Evolutionary conservation across 2,113 vertebrate genomes (phyloP), one percentile per base, ranked within the genome.

Genomic region (Opisthocomus hoazin): DNA sequence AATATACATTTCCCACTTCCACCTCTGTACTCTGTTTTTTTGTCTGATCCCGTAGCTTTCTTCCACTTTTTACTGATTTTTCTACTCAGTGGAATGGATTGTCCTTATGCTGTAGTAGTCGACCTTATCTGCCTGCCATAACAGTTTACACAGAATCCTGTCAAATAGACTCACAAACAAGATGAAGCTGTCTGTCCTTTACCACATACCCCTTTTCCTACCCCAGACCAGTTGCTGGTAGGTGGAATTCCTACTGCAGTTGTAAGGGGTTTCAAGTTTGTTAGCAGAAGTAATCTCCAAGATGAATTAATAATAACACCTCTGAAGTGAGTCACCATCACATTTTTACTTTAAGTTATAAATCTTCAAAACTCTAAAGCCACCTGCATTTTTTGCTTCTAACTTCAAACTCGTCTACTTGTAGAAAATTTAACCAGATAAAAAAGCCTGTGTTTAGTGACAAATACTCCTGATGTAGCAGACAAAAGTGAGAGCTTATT

Each of bases 21-120:
- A 84, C 4, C 5, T 66, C 2, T 30, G 2, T n/a, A 23, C 10
- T 14, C 4, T 32, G 2, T 1, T 32, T 65, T 56, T 61, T 27
- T 32, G 3, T 30, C 24, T 69, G 7, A 29, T 1, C 1, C 7
- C 14, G 5, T 20, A 8, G 2, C 4, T 5, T 21, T 18, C 43
- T 69, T 53, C 23, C 7, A 66, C 5, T 34, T 89, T 66, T 84
- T 74, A 53, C 16, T 76, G 20, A 13, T 30, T 85, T 86, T 84
- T 85, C 32, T 82, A 8, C 16, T 18, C 15, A 39, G 2, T 76
- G 23, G 7, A 73, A 43, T 36, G 6, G 8, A 32, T 45, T 66
- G 4, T 58, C 36, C 7, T 50, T 68, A 15, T 12, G 5, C 5
- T 48, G 12, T 1, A 0, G 21, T 1, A 2, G 6, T 23, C 74